Evolutionary conservation across 37 sponge, comb jelly and placozoan species (phyloP), one percentile per base, ranked within the genome.

Genomic region (Theonella swinhoei): DNA sequence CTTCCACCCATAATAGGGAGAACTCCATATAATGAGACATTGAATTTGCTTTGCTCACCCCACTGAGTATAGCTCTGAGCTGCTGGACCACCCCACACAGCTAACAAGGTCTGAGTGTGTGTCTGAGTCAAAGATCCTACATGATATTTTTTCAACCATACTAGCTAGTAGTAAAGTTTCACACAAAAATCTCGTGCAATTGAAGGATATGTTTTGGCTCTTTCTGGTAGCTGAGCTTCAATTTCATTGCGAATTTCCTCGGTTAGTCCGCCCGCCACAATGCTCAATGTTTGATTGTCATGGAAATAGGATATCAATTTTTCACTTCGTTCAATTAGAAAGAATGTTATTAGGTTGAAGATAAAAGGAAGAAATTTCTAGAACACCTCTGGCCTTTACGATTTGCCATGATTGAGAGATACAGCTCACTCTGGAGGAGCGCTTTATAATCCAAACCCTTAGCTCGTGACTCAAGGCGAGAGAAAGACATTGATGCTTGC

Each of bases 31-130:
- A n/a, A n/a, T n/a, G n/a, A n/a, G n/a, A n/a, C n/a, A n/a, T n/a
- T n/a, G n/a, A n/a, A n/a, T n/a, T n/a, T n/a, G n/a, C n/a, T n/a
- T n/a, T n/a, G 65, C 91, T 39, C 68, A 97, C 97, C 95, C 88
- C 17, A 88, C 73, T 2, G 97, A 97, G 80, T 81, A 97, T 1
- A 97, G 90, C 38, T 91, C 90, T 64, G 61, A 89, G 5, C 80
- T 37, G 68, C 70, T 92, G 20, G 86, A 83, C 97, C 97, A 97
- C 1, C 93, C 93, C 20, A 97, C 76, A 75, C 95, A 97, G 63
- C 90, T 88, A 31, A 94, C 97, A 64, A 94, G 62, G 24, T 92
- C 95, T 75, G 81, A 42, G 88, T 96, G 94, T 90, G 68, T 60
- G 70, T 26, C 66, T n/a, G 66, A 87, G 88, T 80, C 58, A 87